These are phyloP conservation scores for Hydrozoanthus tunicans DNA, from an alignment of 64 coral and sea anemone species.

Conservation along the genomic window DNA sequence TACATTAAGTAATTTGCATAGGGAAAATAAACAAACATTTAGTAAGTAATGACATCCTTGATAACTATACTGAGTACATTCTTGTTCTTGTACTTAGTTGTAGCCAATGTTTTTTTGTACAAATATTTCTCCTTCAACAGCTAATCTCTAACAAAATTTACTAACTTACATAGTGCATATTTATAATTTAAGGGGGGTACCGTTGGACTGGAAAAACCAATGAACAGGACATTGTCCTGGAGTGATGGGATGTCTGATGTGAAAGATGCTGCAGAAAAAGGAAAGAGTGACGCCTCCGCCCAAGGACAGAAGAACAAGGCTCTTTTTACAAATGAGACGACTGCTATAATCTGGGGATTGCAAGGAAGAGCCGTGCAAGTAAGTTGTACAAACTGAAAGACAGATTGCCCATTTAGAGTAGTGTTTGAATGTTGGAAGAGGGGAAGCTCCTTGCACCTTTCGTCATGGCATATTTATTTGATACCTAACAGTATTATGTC, in stretches of 20 bases:
- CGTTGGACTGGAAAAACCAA: slow-evolving; percentile 28
- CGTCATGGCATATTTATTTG: background rate
- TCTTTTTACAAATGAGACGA: slow-evolving; percentile 81
- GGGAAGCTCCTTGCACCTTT: background rate
- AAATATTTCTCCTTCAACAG: no score
- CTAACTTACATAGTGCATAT: background rate
- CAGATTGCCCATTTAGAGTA: background rate
- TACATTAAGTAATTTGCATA: no score
- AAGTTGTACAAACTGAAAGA: background rate
- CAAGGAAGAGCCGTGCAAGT: slow-evolving; percentile 95
- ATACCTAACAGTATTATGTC: no score
- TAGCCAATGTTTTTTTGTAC: no score
- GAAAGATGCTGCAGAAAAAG: background rate
- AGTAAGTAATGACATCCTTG: no score
- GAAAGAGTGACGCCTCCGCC: background rate
- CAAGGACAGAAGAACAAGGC: slow-evolving; percentile 30
- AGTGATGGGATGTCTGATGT: slow-evolving; percentile 3
- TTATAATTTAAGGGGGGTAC: slow-evolving; percentile 26
- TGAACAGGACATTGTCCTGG: slow-evolving; percentile 30
- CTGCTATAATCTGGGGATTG: slow-evolving; percentile 92
- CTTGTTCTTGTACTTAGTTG: no score
- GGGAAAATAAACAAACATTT: no score
- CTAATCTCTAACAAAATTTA: background rate
- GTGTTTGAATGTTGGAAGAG: background rate
- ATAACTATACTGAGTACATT: no score